A percentile compares a stretch with the other conserved stretches of the same genome.
Evolutionary conservation across 2,113 vertebrate species (phyloP).

Genomic region (Hystrix cristata): DNA sequence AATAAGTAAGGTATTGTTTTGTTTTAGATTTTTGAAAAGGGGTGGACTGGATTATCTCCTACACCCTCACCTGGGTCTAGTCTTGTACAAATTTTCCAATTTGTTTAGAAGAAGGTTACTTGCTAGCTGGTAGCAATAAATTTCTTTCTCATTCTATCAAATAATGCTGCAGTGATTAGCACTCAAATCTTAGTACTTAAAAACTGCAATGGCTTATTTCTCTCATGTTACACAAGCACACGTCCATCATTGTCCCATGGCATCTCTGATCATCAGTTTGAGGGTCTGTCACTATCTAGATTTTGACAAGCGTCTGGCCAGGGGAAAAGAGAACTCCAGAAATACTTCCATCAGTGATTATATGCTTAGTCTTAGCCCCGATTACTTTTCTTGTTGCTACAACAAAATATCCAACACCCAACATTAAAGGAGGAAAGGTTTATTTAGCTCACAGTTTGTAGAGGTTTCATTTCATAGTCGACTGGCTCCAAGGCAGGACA

Average conservation of each 20-base stretch:
- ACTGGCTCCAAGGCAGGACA: neutral
- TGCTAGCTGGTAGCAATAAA: neutral
- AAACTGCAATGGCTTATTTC: neutral
- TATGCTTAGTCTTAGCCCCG: neutral
- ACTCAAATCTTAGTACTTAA: neutral
- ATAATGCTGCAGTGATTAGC: neutral
- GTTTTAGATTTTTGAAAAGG: neutral
- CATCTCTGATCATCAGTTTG: neutral
- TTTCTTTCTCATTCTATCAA: neutral
- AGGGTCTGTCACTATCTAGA: too few species aligned
- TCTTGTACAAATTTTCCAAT: slow-evolving; percentile 10
- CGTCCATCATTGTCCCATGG: neutral
- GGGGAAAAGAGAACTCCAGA: neutral
- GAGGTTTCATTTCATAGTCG: neutral
- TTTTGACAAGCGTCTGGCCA: neutral
- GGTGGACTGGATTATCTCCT: neutral
- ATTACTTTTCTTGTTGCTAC: neutral
- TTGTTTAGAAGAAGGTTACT: slow-evolving; percentile 11
- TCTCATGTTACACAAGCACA: neutral
- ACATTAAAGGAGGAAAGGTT: neutral
- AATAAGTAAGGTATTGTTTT: neutral
- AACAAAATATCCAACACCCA: neutral
- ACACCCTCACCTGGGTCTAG: neutral
- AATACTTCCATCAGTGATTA: neutral
- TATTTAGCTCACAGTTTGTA: neutral